phyloP scores from a whole-genome alignment of 1,140 invertebrate genomes.

The Physella acuta region DNA sequence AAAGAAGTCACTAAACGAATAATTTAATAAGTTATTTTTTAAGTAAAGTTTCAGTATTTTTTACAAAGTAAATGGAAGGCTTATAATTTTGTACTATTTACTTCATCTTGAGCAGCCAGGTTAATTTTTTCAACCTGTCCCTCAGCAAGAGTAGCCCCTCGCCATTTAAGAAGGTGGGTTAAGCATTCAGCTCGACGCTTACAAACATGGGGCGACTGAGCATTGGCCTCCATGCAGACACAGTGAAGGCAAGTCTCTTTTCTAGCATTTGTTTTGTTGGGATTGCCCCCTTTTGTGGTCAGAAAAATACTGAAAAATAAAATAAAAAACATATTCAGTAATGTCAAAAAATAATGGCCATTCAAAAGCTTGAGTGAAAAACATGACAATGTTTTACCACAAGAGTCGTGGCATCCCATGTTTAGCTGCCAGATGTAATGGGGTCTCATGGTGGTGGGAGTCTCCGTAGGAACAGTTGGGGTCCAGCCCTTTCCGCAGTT shows the following conservation, averaged over 20 bases:
- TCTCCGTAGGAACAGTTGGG: conserved; percentile 74
- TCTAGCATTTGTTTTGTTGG: conserved; percentile 70
- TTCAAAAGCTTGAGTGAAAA: too few species aligned
- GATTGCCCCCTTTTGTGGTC: conserved; percentile 70
- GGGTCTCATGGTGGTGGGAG: conserved; percentile 70
- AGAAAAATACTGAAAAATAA: conserved; percentile 66
- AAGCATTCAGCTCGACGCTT: conserved; percentile 68
- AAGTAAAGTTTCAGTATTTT: background rate
- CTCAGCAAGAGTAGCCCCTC: conserved; percentile 63
- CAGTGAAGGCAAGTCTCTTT: conserved; percentile 71
- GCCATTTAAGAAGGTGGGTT: conserved; percentile 68
- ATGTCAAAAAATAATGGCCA: too few species aligned
- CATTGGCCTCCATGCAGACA: conserved; percentile 64
- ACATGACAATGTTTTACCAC: conserved; percentile 54
- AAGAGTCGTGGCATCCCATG: conserved; percentile 72
- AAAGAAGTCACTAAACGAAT: too few species aligned
- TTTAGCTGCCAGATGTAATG: conserved; percentile 70
- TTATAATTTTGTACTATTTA: conserved; percentile 48
- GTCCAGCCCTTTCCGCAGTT: conserved; percentile 70
- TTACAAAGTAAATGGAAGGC: background rate
- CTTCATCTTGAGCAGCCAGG: conserved; percentile 67
- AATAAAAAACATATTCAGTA: too few species aligned
- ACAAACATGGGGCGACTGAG: conserved; percentile 62
- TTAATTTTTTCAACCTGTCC: conserved; percentile 67
- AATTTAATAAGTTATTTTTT: background rate